Percentiles rank a stretch among this genome's conserved stretches.
These are phyloP conservation scores for Melospiza melodia DNA, from an alignment of 2,113 vertebrate species.

Conservation along the genomic window DNA sequence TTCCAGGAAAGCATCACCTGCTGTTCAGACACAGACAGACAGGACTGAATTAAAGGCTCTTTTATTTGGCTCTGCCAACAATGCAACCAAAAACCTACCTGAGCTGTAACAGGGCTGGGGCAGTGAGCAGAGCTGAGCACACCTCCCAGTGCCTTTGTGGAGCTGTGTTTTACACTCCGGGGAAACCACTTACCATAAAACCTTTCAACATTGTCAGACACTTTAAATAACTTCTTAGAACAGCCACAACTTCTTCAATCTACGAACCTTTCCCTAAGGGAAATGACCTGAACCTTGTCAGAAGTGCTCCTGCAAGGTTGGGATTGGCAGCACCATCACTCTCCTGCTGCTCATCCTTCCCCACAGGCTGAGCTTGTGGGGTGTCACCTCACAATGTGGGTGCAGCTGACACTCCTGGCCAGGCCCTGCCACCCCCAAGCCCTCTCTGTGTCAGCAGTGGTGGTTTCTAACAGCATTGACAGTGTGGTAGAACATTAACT, in stretches of 20 bases:
- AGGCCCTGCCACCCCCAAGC: accelerated
- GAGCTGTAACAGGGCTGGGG: not conserved
- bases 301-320: accelerated
- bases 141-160: not conserved
- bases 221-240: not conserved
- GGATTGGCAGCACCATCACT: accelerated
- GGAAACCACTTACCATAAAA: not conserved
- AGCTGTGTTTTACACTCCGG: not conserved
- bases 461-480: not conserved
- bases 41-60: not conserved
- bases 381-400: not conserved
- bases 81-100: not conserved
- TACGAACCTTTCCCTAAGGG: not conserved
- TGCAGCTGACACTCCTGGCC: not conserved
- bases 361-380: not conserved
- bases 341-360: not conserved
- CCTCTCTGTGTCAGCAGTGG: not conserved
- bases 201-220: not conserved
- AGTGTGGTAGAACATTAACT: not conserved
- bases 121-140: not conserved
- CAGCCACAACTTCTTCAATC: not conserved
- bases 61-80: not conserved
- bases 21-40: not conserved
- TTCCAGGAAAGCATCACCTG: not conserved
- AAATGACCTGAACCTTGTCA: not conserved